Evolutionary conservation across 2,113 vertebrate genomes (phyloP), one percentile per base, ranked within the genome.

Genomic region (Isurus oxyrinchus): DNA sequence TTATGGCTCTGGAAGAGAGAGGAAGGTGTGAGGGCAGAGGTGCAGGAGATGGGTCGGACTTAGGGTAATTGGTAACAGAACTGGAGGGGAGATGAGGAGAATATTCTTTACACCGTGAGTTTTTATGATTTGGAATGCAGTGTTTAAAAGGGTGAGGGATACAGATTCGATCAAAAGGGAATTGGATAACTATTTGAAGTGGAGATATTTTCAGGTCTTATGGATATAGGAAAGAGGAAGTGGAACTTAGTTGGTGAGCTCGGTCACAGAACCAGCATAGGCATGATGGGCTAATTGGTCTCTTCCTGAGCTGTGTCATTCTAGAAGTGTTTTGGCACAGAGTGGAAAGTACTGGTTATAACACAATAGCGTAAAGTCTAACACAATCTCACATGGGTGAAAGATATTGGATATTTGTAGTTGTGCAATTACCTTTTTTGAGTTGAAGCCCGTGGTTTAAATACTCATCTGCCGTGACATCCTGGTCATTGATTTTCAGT

Each of bases 391-490:
- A 27, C 31, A 57, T 55, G 23, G 59, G 25, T 57, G 59, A 93
- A 25, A 57, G 27, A 57, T 59, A 94, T 61, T 61, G 27, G 11
- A 57, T 61, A 10, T 6, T 66, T 66, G 14, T 21, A 66, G 55
- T 19, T 55, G 91, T 35, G 27, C n/a, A 55, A 96, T 2, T 93
- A 97, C 97, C 97, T 97, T 94, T 94, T 59, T 96, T 96, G 84
- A 97, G 94, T 16, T 96, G 97, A 66, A 98, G 96, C 16, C 97
- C 96, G 49, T 97, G 97, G 87, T 98, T 97, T 57, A 97, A 96
- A 96, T 98, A 98, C 2, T 97, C 57, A 3, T 97, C 97, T n/a
- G 96, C 96, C 7, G 96, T 97, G 53, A 97, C 79, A 13, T 0
- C 0, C 0, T 0, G 0, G 21, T 96, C 97, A 3, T 97, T 0